Base-by-base conservation (phyloP, 2,113 vertebrate genomes). In the Colius striatus region DNA sequence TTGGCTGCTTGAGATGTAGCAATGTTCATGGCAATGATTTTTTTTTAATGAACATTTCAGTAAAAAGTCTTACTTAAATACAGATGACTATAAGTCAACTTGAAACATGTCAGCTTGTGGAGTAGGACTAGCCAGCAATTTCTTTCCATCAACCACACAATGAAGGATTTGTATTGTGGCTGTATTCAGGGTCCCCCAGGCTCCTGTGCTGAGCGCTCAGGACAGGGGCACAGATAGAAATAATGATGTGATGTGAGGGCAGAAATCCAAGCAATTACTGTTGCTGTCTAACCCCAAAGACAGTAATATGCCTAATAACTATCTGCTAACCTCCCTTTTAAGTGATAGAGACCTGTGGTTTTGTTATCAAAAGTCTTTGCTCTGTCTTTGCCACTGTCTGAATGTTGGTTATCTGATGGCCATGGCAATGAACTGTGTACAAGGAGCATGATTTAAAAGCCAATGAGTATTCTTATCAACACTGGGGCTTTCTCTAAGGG, bases 121-220 rank as follows among this genome's bases (percentile, higher is more conserved):
- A 58, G 51, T 10, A 66, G 77, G 14, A 14, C 6, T 65, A 62
- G 50, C 9, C 20, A 34, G 32, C 0, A 1, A 18, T 55, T 47
- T 65, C 30, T 73, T 70, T 84, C 29, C 78, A 1, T 47, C 18
- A 80, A 74, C 58, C 20, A 38, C 45, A 45, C 63, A 51, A 26
- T 53, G 36, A 23, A 38, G 29, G 20, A 43, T 73, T 77, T 84
- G 32, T 70, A 21, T 58, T 61, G 43, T 16, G 67, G 53, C 23
- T 74, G 20, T 23, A 53, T 8, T 13, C 0, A 1, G 16, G 20
- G 1, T 3, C 34, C 22, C 30, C 13, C 2, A 57, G 43, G 38
- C 34, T 85, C 29, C 61, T 75, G 20, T 43, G 57, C 61, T 65
- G 27, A 32, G 45, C 20, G 8, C 36, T 72, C 34, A 58, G 60